A percentile compares a stretch with the other conserved stretches of the same genome.
Conservation (phyloP, 2,888 invertebrate species). For the Dusona sp. region DNA sequence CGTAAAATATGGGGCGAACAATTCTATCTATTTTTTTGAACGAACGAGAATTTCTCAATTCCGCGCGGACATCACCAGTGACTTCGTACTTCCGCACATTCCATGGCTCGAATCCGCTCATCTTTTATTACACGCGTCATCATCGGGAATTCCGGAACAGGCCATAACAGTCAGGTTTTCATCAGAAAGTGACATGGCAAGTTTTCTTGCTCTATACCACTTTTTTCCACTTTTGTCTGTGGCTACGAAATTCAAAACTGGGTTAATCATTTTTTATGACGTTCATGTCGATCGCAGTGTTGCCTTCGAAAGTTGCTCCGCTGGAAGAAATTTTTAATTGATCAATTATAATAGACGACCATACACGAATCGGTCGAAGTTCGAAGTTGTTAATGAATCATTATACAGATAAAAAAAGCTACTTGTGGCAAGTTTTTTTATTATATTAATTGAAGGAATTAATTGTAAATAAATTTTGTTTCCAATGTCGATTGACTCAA, state of each 20-base stretch:
- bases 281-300: neutral
- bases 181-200: neutral
- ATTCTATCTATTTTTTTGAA: constrained; percentile 18
- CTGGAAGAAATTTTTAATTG: neutral
- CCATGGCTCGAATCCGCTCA: constrained; percentile 31
- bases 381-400: too few species aligned
- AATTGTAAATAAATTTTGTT: neutral
- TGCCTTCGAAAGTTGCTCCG: neutral
- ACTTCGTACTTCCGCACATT: constrained; percentile 35
- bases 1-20: neutral
- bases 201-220: neutral
- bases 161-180: constrained; percentile 22
- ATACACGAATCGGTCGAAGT: too few species aligned
- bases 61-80: constrained; percentile 7
- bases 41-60: constrained; percentile 40
- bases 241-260: neutral
- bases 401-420: too few species aligned
- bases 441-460: neutral
- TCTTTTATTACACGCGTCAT: constrained; percentile 26
- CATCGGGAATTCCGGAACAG: neutral
- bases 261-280: neutral
- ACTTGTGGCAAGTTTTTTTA: neutral
- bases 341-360: neutral
- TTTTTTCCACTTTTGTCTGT: neutral
- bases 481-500: neutral